phyloP scores from a whole-genome alignment of 1,140 invertebrate species.

The Glossosoma conforme region DNA sequence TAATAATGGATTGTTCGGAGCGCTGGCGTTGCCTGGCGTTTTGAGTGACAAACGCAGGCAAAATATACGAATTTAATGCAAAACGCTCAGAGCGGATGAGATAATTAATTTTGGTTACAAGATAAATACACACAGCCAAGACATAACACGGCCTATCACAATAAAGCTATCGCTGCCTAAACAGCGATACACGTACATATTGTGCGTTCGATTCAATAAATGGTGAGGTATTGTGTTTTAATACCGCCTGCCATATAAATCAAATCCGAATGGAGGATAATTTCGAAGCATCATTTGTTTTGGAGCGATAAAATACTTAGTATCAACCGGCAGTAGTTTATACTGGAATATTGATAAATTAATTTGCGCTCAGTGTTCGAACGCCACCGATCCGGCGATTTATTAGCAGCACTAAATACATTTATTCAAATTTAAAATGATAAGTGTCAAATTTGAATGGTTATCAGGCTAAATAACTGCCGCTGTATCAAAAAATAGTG shows the following conservation, averaged over 20 bases:
- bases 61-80: too few relatives aligned
- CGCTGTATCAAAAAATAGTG: too few relatives aligned
- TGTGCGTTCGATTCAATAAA: slow-evolving; percentile 19
- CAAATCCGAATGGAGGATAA: slow-evolving; percentile 16
- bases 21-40: too few relatives aligned
- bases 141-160: too few relatives aligned
- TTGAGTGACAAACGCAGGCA: too few relatives aligned
- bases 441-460: neutral
- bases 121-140: too few relatives aligned
- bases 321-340: neutral
- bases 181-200: too few relatives aligned
- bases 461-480: too few relatives aligned
- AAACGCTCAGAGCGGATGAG: too few relatives aligned
- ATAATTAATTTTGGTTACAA: too few relatives aligned
- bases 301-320: slow-evolving; percentile 23
- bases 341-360: slow-evolving; percentile 7
- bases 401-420: neutral
- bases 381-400: neutral
- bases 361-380: slow-evolving; percentile 5
- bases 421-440: slow-evolving; percentile 6
- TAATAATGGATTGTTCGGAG: too few relatives aligned
- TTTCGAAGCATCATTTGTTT: slow-evolving; percentile 29
- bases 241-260: slow-evolving; percentile 20
- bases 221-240: slow-evolving; percentile 4
- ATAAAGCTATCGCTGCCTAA: too few relatives aligned